Base-by-base conservation (phyloP, 2,797 vertebrate genomes). In the Galago senegalensis region DNA sequence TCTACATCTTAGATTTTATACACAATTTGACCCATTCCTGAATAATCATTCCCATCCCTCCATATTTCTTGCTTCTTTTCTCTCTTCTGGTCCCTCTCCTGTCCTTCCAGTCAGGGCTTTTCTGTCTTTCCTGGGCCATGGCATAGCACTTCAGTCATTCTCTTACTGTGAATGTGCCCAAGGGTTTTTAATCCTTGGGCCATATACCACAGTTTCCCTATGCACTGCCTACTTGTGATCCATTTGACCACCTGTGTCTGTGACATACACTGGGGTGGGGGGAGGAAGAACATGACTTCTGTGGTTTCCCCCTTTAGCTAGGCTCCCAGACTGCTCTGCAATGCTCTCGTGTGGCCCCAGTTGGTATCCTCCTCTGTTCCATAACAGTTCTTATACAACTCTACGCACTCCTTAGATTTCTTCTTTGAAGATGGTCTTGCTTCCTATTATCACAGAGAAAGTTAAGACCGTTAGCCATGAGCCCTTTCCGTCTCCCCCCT, bases 271-370 rank as follows among this genome's bases (percentile, higher is more conserved):
- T 81, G 3, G 46, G 72, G 87, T 37, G 87, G 72, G 61, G 43
- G 43, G 31, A 85, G 14, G 14, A 63, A 37, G 27, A 63, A 76
- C 25, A 25, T 31, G 61, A 37, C 37, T n/a, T 40, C 90, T 93
- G 88, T 82, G 77, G 34, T 70, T 95, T 95, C 91, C 86, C 91
- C 40, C 40, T 86, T 88, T 43, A 96, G 86, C 23, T 37, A 37
- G 18, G 5, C 34, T 58, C 67, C 89, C 79, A 49, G 63, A 56
- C 43, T 88, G 84, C 58, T 63, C 69, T 88, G 67, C 8, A 14
- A 7, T 92, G 88, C 69, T 76, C 73, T 63, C 53, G 25, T 5
- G 1, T 76, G 77, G 53, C 79, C 43, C n/a, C 40, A 61, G 81
- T 67, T 83, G 69, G 61, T 87, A 23, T 81, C 56, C 6, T 96